phyloP scores from a whole-genome alignment of 2,113 vertebrate species.

The Lutjanus erythropterus region DNA sequence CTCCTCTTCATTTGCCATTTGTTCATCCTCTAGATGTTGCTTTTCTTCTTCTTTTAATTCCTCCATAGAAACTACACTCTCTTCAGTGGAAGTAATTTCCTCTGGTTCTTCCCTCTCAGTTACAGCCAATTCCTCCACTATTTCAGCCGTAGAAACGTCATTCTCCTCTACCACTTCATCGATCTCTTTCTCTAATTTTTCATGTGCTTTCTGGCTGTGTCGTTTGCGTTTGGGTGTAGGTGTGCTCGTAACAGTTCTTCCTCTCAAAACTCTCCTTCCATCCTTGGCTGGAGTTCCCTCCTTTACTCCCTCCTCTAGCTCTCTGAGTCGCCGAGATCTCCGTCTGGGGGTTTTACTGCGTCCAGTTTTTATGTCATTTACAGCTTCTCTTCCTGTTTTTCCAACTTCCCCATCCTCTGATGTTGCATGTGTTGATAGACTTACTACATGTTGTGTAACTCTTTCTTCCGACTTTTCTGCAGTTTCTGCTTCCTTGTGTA shows the following conservation, averaged over 20 bases:
- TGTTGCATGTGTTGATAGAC: neutral
- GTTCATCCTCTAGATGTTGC: neutral
- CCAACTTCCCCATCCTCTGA: neutral
- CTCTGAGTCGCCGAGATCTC: neutral
- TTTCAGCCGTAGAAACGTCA: neutral
- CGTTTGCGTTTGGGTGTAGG: neutral
- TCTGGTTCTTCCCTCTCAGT: neutral
- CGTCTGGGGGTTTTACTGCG: constrained; percentile 10
- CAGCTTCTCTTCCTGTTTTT: neutral
- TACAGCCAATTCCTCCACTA: neutral
- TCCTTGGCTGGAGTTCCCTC: neutral
- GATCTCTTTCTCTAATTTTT: neutral
- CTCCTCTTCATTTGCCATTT: neutral
- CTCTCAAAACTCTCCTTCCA: constrained; percentile 11
- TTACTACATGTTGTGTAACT: neutral
- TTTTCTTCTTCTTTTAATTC: neutral
- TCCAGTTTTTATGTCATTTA: neutral
- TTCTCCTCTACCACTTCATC: neutral
- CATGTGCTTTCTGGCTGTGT: neutral
- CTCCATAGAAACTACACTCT: neutral
- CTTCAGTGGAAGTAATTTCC: neutral
- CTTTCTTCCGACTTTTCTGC: neutral
- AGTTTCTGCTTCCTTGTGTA: neutral
- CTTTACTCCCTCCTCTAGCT: neutral
- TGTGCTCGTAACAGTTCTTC: constrained; percentile 2